Conservation (phyloP, 2,797 vertebrate genomes). For the Syngnathus rostellatus region DNA sequence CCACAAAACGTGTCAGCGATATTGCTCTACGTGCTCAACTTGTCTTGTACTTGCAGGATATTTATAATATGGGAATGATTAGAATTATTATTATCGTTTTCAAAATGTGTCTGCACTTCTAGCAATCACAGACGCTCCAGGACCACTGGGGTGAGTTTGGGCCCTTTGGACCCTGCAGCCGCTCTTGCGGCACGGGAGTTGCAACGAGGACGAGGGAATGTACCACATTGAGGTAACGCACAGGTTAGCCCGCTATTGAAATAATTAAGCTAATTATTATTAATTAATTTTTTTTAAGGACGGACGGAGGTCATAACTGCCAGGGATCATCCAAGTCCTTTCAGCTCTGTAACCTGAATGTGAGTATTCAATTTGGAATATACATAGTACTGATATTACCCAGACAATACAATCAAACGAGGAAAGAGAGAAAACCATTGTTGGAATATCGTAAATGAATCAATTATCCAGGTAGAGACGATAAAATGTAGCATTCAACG, state of each 20-base stretch:
- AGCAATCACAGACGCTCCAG: slow-evolving; percentile 43
- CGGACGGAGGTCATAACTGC: slow-evolving; percentile 78
- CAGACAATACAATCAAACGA: too few relatives aligned
- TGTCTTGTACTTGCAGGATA: too few relatives aligned
- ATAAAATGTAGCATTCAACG: not conserved
- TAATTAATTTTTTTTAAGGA: slow-evolving; percentile 59
- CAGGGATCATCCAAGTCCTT: slow-evolving; percentile 76
- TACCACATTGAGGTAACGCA: slow-evolving; percentile 74
- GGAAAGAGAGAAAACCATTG: too few relatives aligned
- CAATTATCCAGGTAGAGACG: too few relatives aligned
- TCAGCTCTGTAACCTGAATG: slow-evolving; percentile 76
- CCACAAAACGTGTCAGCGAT: not conserved
- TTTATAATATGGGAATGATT: too few relatives aligned
- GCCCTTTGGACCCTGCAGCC: slow-evolving; percentile 78
- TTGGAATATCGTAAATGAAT: too few relatives aligned
- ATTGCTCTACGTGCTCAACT: slow-evolving; percentile 2
- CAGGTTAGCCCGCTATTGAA: not conserved
- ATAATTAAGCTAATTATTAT: not conserved
- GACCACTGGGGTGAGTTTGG: slow-evolving; percentile 82
- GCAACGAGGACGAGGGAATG: slow-evolving; percentile 75
- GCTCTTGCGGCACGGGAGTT: slow-evolving; percentile 83
- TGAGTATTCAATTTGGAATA: slow-evolving; percentile 41
- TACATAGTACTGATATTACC: not conserved
- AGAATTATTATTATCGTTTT: not conserved
- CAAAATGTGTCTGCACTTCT: slow-evolving; percentile 2